These are phyloP conservation scores for Lacerta viridis DNA, from an alignment of 2,797 vertebrate genomes.

Conservation along the genomic window DNA sequence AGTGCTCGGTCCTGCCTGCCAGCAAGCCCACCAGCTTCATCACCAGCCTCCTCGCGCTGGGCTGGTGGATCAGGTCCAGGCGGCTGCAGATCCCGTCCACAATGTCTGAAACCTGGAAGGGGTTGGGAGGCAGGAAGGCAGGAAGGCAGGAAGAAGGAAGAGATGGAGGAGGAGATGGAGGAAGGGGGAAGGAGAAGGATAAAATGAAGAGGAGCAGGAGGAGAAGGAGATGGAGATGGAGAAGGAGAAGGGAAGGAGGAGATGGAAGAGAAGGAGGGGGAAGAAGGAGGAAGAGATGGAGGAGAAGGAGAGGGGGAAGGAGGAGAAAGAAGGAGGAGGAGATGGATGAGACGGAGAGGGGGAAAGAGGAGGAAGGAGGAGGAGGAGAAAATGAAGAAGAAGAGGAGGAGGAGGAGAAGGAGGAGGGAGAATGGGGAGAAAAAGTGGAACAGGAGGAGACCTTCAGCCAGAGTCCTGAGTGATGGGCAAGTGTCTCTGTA, in stretches of 20 bases:
- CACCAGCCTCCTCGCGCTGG: constrained; percentile 55
- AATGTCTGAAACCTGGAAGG: constrained; percentile 71
- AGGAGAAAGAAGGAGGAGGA: not conserved
- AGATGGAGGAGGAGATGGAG: too few species aligned
- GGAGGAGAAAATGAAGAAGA: too few species aligned
- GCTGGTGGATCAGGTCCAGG: constrained; percentile 58
- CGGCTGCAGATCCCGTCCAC: constrained; percentile 67
- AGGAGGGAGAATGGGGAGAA: too few species aligned
- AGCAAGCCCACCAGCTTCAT: constrained; percentile 65
- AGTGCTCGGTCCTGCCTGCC: constrained; percentile 62
- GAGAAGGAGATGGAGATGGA: not conserved
- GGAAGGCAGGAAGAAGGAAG: not conserved
- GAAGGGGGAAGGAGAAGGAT: too few species aligned
- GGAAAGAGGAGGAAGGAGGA: too few species aligned
- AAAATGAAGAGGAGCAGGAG: too few species aligned
- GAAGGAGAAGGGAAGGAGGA: fast-evolving
- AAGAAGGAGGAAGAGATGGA: too few species aligned
- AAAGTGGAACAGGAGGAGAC: too few species aligned
- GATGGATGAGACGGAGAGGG: too few species aligned
- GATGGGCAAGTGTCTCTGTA: not conserved
- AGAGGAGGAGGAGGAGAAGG: fast-evolving
- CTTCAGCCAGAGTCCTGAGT: not conserved
- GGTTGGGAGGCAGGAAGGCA: not conserved
- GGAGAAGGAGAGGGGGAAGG: too few species aligned
- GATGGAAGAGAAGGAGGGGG: fast-evolving